A percentile compares a stretch with the other conserved stretches of the same genome.
Conservation (phyloP, 2,797 vertebrate genomes). For the Mastacembelus armatus region DNA sequence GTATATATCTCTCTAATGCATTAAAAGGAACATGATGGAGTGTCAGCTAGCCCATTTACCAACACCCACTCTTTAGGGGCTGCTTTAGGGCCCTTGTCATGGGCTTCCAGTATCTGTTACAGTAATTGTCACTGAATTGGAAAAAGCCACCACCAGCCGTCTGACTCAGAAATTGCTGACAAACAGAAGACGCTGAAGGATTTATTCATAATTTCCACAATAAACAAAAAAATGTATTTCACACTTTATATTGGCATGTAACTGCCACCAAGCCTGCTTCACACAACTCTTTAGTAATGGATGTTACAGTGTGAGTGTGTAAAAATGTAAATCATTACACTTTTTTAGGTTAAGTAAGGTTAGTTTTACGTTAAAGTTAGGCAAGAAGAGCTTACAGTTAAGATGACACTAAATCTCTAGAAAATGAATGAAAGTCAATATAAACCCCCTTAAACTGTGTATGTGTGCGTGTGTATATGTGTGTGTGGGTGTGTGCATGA, state of each 20-base stretch:
- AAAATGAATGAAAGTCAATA: no score
- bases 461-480: conserved; percentile 14
- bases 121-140: conserved; percentile 43
- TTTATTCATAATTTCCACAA: conserved; percentile 51
- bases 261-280: conserved; percentile 31
- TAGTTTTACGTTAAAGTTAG: no score
- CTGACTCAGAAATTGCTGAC: conserved; percentile 36
- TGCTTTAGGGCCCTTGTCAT: conserved; percentile 34
- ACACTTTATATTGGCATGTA: conserved; percentile 31
- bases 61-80: conserved; percentile 19
- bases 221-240: conserved; percentile 13
- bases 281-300: conserved; percentile 36
- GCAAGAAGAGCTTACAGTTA: no score
- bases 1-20: conserved; percentile 46
- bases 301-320: conserved; percentile 29
- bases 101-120: conserved; percentile 31
- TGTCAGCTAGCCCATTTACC: conserved; percentile 33
- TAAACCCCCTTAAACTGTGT: no score
- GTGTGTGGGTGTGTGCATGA: conserved; percentile 37
- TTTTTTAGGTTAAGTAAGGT: no score
- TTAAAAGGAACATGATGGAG: conserved; percentile 52
- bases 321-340: no score
- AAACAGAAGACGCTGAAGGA: conserved; percentile 26
- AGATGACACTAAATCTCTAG: no score
- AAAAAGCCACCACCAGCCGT: conserved; percentile 18